Evolutionary conservation across 2,888 invertebrate species (phyloP), one percentile per base, ranked within the genome.

Genomic region (Trissonchulus latispiculum): DNA sequence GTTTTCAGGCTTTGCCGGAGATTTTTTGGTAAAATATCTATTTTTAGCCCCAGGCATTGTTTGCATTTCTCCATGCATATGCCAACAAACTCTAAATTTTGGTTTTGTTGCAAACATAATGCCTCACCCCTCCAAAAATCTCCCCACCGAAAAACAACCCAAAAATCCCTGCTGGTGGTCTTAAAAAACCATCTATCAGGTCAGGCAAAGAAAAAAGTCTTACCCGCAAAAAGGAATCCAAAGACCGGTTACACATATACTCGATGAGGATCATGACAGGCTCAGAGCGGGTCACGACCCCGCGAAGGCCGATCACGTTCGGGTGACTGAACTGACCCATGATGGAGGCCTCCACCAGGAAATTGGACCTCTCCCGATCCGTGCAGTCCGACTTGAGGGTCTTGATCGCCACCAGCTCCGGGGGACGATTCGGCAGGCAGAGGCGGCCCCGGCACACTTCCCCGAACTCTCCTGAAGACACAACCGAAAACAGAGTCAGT

Each of bases 271-370:
- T 97, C 96, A 96, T 96, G 74, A 96, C 95, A 18, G 79, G 79
- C 37, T 79, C 78, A 23, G 72, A 62, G 33, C 76, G 75, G 31
- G 81, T 81, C 61, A 81, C 81, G 18, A 82, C 82, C 64, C 82
- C 82, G 59, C 80, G 95, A 70, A 99, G 88, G 85, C 95, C 95
- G 84, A 99, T 97, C 72, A 99, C 97, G 87, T 99, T 99, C 1
- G 95, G 95, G 85, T 99, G 96, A 84, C 96, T 95, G 86, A 99
- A 99, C 84, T 99, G 99, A 32, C 97, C 99, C 99, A 99, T 99
- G 81, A 99, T 99, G 70, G 94, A 95, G 29, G 99, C 97, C 85
- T 99, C 99, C 0, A 96, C 95, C 73, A 99, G 88, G 84, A 99
- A 99, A 85, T 99, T 99, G 82, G 95, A 91, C 75, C 95, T 89